Conservation (phyloP, 2,797 vertebrate species). For the Typhlichthys eigenmanni region DNA sequence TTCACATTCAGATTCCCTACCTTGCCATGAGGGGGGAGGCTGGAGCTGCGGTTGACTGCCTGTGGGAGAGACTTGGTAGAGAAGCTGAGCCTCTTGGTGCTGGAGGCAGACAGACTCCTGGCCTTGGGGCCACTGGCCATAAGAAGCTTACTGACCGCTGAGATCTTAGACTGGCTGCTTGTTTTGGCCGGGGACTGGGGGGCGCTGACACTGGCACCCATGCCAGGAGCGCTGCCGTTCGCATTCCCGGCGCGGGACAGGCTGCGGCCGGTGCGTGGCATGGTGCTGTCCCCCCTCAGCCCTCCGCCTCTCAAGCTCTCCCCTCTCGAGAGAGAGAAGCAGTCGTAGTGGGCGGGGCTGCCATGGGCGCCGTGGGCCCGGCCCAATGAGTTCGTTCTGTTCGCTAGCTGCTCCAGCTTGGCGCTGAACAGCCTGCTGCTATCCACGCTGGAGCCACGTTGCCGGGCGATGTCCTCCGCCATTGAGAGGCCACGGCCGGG, state of each 20-base stretch:
- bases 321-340: slow-evolving; percentile 89
- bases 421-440: slow-evolving; percentile 92
- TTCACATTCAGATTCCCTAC: slow-evolving; percentile 28
- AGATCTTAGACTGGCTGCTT: slow-evolving; percentile 87
- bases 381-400: slow-evolving; percentile 91
- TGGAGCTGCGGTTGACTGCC: slow-evolving; percentile 86
- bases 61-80: slow-evolving; percentile 97
- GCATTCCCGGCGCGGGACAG: slow-evolving; percentile 74
- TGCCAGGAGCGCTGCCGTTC: slow-evolving; percentile 42
- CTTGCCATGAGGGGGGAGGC: slow-evolving; percentile 86
- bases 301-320: slow-evolving; percentile 85
- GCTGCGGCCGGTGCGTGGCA: slow-evolving; percentile 88
- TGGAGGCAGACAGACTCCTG: slow-evolving; percentile 88
- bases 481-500: slow-evolving; percentile 72
- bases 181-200: slow-evolving; percentile 86
- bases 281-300: slow-evolving; percentile 84
- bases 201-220: slow-evolving; percentile 50
- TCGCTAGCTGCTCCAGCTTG: slow-evolving; percentile 92
- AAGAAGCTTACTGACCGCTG: slow-evolving; percentile 94
- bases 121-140: slow-evolving; percentile 93
- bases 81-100: slow-evolving; percentile 94
- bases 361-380: slow-evolving; percentile 73
- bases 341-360: slow-evolving; percentile 87
- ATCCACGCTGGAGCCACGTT: slow-evolving; percentile 78
- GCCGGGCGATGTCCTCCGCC: slow-evolving; percentile 50